Base-by-base conservation (phyloP, 2,888 invertebrate species). In the Drosophila ustulata region DNA sequence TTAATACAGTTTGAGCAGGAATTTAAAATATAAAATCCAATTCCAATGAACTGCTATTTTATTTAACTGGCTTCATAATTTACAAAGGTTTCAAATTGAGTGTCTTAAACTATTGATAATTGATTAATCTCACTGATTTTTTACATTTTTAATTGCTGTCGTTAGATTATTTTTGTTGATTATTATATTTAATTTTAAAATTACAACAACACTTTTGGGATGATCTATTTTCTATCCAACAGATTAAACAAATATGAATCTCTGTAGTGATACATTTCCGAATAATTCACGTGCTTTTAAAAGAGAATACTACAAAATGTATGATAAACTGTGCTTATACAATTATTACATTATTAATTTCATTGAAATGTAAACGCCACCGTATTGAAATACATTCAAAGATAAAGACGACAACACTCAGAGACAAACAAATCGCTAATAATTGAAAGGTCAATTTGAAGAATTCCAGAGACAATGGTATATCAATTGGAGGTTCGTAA, bases 221-320 rank as follows among this genome's bases (percentile, higher is more conserved):
- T 18, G 18, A 18, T 18, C 18, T 18, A 18, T 18, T 18, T 18
- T 18, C 18, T 18, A 1, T 18, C 18, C 30, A 30, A 30, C 11
- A 34, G 34, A 11, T 34, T 34, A n/a, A 11, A 34, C 9, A 34
- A 34, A n/a, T 18, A 0, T 11, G 1, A 11, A 34, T 2, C 30
- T 6, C 6, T 6, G n/a, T 37, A 2, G n/a, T 4, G 30, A 5
- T 30, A 30, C 7, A 30, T 18, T 18, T 18, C 18, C 18, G 18
- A 18, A 30, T 30, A 30, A 3, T 74, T 77, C 2, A 49, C 64
- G 25, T 53, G 39, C 7, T 18, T 34, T 0, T 37, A 61, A 4
- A 18, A 8, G 46, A 25, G 25, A 39, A 26, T 1, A 28, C 9
- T 4, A 37, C 1, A 6, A 4, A 1, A 37, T 0, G 18, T 18